A percentile compares a stretch with the other conserved stretches of the same genome.
phyloP scores from a whole-genome alignment of 2,113 vertebrate genomes.

The Saguinus midas region DNA sequence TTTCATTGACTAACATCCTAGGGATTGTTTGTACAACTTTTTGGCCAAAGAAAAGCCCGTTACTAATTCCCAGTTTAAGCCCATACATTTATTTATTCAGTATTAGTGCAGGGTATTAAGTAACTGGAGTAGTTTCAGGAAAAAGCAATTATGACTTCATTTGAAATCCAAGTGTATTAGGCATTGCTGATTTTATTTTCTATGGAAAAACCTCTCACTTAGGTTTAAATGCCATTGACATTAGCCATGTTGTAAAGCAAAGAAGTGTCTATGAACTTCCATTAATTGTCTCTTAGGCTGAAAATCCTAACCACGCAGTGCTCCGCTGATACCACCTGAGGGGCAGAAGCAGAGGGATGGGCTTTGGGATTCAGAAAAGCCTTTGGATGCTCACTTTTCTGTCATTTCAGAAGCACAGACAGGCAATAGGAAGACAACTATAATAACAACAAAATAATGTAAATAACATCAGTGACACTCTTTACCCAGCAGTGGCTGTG shows the following conservation, averaged over 20 bases:
- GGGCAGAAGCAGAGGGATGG: not conserved
- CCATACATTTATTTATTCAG: constrained; percentile 13
- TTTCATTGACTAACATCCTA: not conserved
- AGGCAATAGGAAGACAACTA: not conserved
- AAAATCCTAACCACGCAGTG: not conserved
- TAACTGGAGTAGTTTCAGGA: not conserved
- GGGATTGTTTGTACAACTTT: not conserved
- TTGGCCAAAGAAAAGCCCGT: constrained; percentile 38
- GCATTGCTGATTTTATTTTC: constrained; percentile 45
- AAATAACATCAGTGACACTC: too few relatives aligned
- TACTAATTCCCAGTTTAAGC: constrained; percentile 40
- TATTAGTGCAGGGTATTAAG: not conserved
- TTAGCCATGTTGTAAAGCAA: not conserved
- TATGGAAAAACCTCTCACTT: constrained; percentile 40
- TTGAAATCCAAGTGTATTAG: constrained; percentile 51
- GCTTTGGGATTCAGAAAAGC: not conserved
- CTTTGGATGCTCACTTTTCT: not conserved
- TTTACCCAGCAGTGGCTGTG: accelerated
- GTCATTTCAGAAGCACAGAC: not conserved
- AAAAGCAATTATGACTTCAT: constrained; percentile 22
- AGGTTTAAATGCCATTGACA: not conserved
- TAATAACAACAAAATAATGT: not conserved
- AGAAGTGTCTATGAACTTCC: not conserved
- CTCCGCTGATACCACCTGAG: accelerated
- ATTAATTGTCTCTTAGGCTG: not conserved